Evolutionary conservation across 2,113 vertebrate species (phyloP).

Genomic region (Antigone vipio): DNA sequence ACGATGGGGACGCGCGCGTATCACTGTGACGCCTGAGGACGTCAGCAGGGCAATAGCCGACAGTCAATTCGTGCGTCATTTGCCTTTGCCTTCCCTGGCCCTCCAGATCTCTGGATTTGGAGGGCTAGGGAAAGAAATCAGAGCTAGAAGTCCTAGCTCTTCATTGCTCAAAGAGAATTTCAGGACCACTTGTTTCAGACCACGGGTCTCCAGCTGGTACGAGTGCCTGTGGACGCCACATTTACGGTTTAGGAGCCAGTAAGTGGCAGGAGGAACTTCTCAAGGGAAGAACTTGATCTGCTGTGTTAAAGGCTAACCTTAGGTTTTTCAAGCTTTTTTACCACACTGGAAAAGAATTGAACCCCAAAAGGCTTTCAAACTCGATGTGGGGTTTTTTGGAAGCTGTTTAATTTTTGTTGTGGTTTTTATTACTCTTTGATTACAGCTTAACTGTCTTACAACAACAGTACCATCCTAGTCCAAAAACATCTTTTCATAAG

Average conservation of each 20-base stretch:
- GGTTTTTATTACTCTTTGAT: not conserved
- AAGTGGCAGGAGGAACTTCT: not conserved
- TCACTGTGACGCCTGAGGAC: not conserved
- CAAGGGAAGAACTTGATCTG: not conserved
- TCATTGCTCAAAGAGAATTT: too few relatives aligned
- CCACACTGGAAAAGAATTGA: not conserved
- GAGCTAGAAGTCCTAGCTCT: not conserved
- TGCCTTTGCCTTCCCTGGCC: not conserved
- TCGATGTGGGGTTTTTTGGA: not conserved
- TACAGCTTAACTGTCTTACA: not conserved
- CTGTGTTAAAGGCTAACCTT: not conserved
- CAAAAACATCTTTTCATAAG: not conserved
- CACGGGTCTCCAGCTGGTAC: fast-evolving
- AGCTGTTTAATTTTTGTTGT: not conserved
- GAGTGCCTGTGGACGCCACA: fast-evolving
- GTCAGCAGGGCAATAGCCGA: not conserved
- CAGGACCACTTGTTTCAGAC: not conserved
- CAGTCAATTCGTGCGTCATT: too few relatives aligned
- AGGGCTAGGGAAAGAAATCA: not conserved
- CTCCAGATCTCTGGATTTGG: not conserved
- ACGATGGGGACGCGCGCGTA: fast-evolving
- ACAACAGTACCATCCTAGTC: not conserved
- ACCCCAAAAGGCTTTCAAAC: not conserved
- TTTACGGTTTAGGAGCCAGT: fast-evolving
- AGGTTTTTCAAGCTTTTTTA: constrained; percentile 14